Base-by-base conservation (phyloP, 53 echinoderm and acorn worm genomes). In the Hippasteria phrygiana region DNA sequence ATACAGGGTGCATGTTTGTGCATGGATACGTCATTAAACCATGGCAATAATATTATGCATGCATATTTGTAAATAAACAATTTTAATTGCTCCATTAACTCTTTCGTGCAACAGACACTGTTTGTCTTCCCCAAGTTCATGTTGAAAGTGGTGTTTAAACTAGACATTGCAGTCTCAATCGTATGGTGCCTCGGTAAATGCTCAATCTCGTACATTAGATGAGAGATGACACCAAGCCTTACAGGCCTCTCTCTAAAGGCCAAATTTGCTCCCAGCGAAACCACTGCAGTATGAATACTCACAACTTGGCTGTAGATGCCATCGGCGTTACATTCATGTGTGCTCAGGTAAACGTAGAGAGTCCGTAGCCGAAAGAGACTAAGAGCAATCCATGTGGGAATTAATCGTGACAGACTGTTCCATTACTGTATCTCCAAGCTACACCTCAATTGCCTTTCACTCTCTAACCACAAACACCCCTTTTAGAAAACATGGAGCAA, bases 371-470 rank as follows among this genome's bases (percentile, higher is more conserved):
- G 33, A 24, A 31, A 27, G 79, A 14, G 37, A 41, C 73, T n/a
- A 31, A 26, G 24, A 22, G 27, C 38, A 53, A 38, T 37, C 40
- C 10, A 37, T 62, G 26, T 40, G 59, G 79, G 79, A 79, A 79
- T 62, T 79, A 79, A 79, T 62, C 59, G 62, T 39, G 62, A 56
- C 59, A 17, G 79, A 55, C 39, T 35, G 62, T 79, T 56, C 79
- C 79, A 79, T 79, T 54, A 18, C 47, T 35, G 53, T 51, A 50
- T 34, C 6, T 4, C 48, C 18, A 31, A 41, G 26, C 37, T 79
- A 42, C 62, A 35, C 79, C 79, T 79, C 62, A 1, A 55, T 20
- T 62, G 62, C 38, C n/a, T 62, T 42, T 1, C 38, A 79, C 11
- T 67, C 65, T 10, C 2, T 26, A 67, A 20, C 16, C 59, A 62